phyloP scores from a whole-genome alignment of 2,113 vertebrate genomes.

The Odontesthes bonariensis region DNA sequence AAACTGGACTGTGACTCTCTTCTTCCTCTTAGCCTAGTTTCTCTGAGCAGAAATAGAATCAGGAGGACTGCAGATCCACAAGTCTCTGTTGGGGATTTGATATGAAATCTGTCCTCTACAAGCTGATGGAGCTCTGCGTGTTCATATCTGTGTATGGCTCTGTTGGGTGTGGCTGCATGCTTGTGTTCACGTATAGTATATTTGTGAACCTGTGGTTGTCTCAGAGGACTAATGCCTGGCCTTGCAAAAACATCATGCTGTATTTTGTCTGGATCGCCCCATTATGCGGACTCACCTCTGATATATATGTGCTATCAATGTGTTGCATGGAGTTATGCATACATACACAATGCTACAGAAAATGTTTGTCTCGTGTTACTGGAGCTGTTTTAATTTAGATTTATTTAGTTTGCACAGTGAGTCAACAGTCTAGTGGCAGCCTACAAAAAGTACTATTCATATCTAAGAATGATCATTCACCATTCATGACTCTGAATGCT shows the following conservation, averaged over 20 bases:
- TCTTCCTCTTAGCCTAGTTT: slow-evolving; percentile 80
- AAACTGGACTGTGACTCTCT: slow-evolving; percentile 63
- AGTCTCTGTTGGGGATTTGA: slow-evolving; percentile 70
- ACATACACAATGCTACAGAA: neutral
- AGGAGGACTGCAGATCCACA: slow-evolving; percentile 54
- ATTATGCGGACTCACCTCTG: neutral
- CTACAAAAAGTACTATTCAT: slow-evolving; percentile 58
- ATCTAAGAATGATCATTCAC: slow-evolving; percentile 44
- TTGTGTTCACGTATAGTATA: slow-evolving; percentile 30
- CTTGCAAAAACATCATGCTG: slow-evolving; percentile 33
- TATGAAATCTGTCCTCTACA: slow-evolving; percentile 68
- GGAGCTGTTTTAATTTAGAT: neutral
- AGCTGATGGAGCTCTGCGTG: slow-evolving; percentile 31
- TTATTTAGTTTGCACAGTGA: slow-evolving; percentile 6
- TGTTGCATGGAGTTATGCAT: neutral
- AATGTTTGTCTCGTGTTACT: neutral
- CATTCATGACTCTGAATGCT: slow-evolving; percentile 65
- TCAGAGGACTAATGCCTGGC: slow-evolving; percentile 40
- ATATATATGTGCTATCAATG: neutral
- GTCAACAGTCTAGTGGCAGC: neutral
- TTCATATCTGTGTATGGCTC: slow-evolving; percentile 7
- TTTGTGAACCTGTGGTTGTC: slow-evolving; percentile 45
- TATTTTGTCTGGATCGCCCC: neutral
- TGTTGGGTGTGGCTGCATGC: slow-evolving; percentile 26
- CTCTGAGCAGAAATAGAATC: slow-evolving; percentile 80